Base-by-base conservation (phyloP, 1,140 invertebrate genomes). In the Polypedilum pembai region DNA sequence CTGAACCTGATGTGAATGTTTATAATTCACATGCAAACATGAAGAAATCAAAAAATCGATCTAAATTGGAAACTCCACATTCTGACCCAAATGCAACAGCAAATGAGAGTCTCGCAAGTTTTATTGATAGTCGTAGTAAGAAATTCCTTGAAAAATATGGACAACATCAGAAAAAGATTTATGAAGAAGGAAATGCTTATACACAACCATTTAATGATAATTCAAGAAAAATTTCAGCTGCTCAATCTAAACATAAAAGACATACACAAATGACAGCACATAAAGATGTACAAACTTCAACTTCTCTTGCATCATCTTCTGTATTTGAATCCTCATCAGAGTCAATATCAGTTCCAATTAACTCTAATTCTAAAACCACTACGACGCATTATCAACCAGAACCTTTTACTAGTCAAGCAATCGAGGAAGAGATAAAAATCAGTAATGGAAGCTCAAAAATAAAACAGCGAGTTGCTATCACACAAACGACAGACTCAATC, bases 381-480 rank as follows among this genome's bases (percentile, higher is more conserved):
- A 69, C 65, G 1, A 69, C 65, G 17, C 65, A 69, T 66, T 66
- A 66, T 66, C 63, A 66, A n/a, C n/a, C 45, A 56, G 45, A 56
- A 56, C 2, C 10, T 17, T 17, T 56, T 56, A 17, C n/a, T 2
- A 66, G 18, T 18, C 17, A 69, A 18, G 17, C 5, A 69, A 18
- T 20, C 17, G 18, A 56, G 7, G 45, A 69, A 69, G 7, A 18
- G 65, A 69, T 3, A 33, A 33, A 33, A 5, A 33, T 1, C 5
- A 33, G 24, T 33, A 33, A 33, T 33, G 24, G 24, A 33, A 33
- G 24, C 24, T 33, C 24, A 5, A 33, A 20, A 20, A 18, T 20
- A 69, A 56, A 69, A 5, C 65, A 69, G 12, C 17, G 18, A 21
- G 17, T 69, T 69, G 65, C 65, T 18, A 12, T 18, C 4, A 69